Percentiles rank a stretch among this genome's conserved stretches.
phyloP scores from a whole-genome alignment of 2,888 invertebrate species.

The Aspidapion aeneum region DNA sequence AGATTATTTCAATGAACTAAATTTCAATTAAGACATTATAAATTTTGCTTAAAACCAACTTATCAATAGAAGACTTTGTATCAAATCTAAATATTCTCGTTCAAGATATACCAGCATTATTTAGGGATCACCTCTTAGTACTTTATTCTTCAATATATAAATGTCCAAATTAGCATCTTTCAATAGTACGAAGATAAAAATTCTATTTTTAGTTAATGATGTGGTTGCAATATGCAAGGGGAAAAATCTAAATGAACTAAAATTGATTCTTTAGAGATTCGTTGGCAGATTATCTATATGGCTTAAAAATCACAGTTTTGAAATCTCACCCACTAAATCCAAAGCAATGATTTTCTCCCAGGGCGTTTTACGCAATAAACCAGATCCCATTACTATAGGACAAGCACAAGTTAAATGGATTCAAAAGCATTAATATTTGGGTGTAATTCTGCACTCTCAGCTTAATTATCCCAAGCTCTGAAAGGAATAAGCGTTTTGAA shows the following conservation, averaged over 20 bases:
- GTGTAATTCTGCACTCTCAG: slow-evolving; percentile 5
- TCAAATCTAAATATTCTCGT: neutral
- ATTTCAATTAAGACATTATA: neutral
- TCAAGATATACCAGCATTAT: neutral
- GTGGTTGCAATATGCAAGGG: neutral
- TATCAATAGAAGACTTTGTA: neutral
- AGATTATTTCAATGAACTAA: neutral
- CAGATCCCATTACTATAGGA: neutral
- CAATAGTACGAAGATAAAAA: too few species aligned
- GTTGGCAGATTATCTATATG: slow-evolving; percentile 7
- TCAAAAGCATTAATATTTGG: slow-evolving; percentile 14
- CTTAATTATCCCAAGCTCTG: slow-evolving; percentile 14
- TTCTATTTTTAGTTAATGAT: slow-evolving; percentile 9
- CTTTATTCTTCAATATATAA: neutral
- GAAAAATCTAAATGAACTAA: neutral
- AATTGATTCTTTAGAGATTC: slow-evolving; percentile 1
- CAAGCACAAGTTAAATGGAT: neutral
- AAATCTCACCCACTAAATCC: slow-evolving; percentile 14
- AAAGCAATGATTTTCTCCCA: slow-evolving; percentile 12
- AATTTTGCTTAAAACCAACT: neutral
- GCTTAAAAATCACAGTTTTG: slow-evolving; percentile 8
- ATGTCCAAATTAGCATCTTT: too few species aligned
- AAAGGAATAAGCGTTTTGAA: slow-evolving; percentile 19
- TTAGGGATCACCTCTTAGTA: neutral
- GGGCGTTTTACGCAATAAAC: neutral